Conservation (phyloP, 2,888 invertebrate species). For the Abrostola triplasia region DNA sequence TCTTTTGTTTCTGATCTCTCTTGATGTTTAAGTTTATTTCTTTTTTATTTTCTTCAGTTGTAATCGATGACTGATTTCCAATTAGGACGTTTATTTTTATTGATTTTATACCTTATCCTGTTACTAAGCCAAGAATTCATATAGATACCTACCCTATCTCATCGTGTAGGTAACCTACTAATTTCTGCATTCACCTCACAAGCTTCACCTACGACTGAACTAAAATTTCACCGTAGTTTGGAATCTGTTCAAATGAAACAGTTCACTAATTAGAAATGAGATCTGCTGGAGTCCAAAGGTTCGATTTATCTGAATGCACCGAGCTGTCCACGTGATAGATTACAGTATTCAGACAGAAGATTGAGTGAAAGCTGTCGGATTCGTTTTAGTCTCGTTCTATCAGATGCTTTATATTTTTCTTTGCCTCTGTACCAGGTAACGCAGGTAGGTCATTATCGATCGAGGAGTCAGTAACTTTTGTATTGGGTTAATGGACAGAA, state of each 20-base stretch:
- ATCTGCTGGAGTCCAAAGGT: slow-evolving; percentile 57
- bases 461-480: too few species aligned
- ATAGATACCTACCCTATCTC: too few species aligned
- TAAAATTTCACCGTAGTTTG: too few species aligned
- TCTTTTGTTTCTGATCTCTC: slow-evolving; percentile 21
- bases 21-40: slow-evolving; percentile 19
- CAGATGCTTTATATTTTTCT: slow-evolving; percentile 18
- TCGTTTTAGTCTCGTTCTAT: slow-evolving; percentile 15
- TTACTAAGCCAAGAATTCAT: too few species aligned
- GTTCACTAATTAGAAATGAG: slow-evolving; percentile 65
- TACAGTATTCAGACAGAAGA: slow-evolving; percentile 12
- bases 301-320: slow-evolving; percentile 68
- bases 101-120: not conserved
- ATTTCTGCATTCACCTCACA: too few species aligned
- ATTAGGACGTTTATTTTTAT: not conserved
- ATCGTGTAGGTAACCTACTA: too few species aligned
- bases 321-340: slow-evolving; percentile 40
- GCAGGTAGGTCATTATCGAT: too few species aligned
- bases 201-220: too few species aligned
- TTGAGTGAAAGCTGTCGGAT: slow-evolving; percentile 5
- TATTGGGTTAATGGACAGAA: too few species aligned
- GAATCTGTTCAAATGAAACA: slow-evolving; percentile 48
- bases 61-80: not conserved
- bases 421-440: not conserved
- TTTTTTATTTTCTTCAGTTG: not conserved